These are phyloP conservation scores for Lipophrys pholis DNA, from an alignment of 2,113 vertebrate species.

Conservation along the genomic window DNA sequence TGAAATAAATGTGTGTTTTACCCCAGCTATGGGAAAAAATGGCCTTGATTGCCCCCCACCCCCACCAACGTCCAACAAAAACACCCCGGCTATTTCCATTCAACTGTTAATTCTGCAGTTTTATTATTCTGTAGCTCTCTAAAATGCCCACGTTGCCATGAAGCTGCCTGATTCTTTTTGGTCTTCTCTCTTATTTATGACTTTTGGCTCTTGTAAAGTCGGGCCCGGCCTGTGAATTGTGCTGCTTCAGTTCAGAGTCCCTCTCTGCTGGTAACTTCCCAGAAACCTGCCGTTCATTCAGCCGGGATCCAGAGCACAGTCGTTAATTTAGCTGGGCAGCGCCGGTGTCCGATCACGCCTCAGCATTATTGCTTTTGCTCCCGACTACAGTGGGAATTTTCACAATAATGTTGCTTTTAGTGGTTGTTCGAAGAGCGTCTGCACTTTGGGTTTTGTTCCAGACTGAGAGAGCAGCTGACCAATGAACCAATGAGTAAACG, in stretches of 20 bases:
- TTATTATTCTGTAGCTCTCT: not conserved
- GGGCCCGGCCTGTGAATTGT: conserved; percentile 2
- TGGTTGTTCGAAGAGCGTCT: not conserved
- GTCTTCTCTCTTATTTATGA: not conserved
- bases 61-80: too few relatives aligned
- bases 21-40: too few relatives aligned
- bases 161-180: not conserved
- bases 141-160: not conserved
- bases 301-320: conserved; percentile 22
- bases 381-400: not conserved
- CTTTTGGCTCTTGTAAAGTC: not conserved
- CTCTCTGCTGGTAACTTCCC: conserved; percentile 11
- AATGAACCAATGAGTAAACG: not conserved
- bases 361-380: conserved; percentile 8
- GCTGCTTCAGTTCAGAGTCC: conserved; percentile 1
- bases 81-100: too few relatives aligned
- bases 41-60: too few relatives aligned
- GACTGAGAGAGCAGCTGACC: not conserved
- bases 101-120: too few relatives aligned
- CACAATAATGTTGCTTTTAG: not conserved
- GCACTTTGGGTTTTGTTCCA: not conserved
- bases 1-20: too few relatives aligned
- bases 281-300: conserved; percentile 26
- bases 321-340: conserved; percentile 30
- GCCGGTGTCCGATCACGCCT: conserved; percentile 15